Evolutionary conservation across 2,113 vertebrate genomes (phyloP).

Genomic region (Marcusenius ussheri): DNA sequence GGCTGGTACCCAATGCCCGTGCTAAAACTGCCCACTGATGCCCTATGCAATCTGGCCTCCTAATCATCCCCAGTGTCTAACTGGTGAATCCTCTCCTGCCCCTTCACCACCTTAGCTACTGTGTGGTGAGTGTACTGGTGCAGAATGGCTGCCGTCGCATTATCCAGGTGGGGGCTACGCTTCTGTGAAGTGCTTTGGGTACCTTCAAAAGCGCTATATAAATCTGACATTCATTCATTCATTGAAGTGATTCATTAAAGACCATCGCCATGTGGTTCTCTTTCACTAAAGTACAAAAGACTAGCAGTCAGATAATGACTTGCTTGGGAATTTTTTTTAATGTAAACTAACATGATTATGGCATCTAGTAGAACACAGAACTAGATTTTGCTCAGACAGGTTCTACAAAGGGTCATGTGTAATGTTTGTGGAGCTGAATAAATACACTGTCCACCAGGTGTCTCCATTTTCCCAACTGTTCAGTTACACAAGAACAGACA

Average conservation of each 20-base stretch:
- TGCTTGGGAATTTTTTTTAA: not conserved
- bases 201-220: not conserved
- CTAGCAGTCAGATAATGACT: not conserved
- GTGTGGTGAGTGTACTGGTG: not conserved
- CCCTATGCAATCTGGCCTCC: not conserved
- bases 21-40: not conserved
- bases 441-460: not conserved
- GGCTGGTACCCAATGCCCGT: not conserved
- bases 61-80: not conserved
- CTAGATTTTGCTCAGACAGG: not conserved
- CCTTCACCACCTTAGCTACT: not conserved
- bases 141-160: not conserved
- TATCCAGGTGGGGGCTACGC: not conserved
- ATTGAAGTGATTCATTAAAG: not conserved
- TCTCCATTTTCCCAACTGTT: not conserved
- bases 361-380: not conserved
- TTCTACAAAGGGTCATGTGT: not conserved
- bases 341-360: not conserved
- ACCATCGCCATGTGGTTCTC: not conserved
- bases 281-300: not conserved
- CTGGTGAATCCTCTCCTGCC: not conserved
- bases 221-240: no score
- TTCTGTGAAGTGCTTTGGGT: not conserved
- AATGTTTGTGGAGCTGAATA: not conserved
- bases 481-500: not conserved